phyloP scores from a whole-genome alignment of 1,140 invertebrate species.

The Anthonomus grandis region DNA sequence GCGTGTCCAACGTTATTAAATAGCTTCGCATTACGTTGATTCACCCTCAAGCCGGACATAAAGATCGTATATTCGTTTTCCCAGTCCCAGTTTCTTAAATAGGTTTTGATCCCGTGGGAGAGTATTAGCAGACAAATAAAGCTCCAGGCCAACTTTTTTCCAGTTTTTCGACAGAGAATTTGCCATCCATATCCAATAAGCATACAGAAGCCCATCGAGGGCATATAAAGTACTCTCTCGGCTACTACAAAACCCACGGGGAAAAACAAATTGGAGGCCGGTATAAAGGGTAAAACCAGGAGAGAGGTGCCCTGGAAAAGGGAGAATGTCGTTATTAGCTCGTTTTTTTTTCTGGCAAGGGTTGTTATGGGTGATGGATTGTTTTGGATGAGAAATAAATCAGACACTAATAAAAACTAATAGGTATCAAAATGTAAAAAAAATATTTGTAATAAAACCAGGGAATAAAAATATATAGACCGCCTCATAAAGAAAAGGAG shows the following conservation, averaged over 20 bases:
- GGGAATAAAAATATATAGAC: too few relatives aligned
- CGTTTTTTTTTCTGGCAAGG: background rate
- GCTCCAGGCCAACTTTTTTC: slow-evolving; percentile 61
- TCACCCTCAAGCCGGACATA: slow-evolving; percentile 86
- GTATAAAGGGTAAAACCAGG: slow-evolving; percentile 87
- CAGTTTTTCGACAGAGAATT: slow-evolving; percentile 51
- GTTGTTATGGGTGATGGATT: background rate
- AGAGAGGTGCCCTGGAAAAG: slow-evolving; percentile 74
- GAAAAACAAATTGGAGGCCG: slow-evolving; percentile 95
- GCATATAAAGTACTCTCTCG: slow-evolving; percentile 92
- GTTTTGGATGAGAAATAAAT: background rate
- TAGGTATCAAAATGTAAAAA: too few relatives aligned
- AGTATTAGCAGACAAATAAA: slow-evolving; percentile 67
- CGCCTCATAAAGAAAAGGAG: too few relatives aligned
- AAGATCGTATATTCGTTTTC: slow-evolving; percentile 90
- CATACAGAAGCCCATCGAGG: slow-evolving; percentile 96
- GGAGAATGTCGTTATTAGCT: slow-evolving; percentile 18
- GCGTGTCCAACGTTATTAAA: slow-evolving; percentile 98
- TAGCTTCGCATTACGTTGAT: slow-evolving; percentile 89
- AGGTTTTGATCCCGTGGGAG: slow-evolving; percentile 77
- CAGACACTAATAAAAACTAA: too few relatives aligned
- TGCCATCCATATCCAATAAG: slow-evolving; percentile 78
- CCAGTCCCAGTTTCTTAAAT: slow-evolving; percentile 88
- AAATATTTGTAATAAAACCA: too few relatives aligned
- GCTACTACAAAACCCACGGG: slow-evolving; percentile 97